Evolutionary conservation across 2,888 invertebrate species (phyloP).

Genomic region (Mactromeris polynyma): DNA sequence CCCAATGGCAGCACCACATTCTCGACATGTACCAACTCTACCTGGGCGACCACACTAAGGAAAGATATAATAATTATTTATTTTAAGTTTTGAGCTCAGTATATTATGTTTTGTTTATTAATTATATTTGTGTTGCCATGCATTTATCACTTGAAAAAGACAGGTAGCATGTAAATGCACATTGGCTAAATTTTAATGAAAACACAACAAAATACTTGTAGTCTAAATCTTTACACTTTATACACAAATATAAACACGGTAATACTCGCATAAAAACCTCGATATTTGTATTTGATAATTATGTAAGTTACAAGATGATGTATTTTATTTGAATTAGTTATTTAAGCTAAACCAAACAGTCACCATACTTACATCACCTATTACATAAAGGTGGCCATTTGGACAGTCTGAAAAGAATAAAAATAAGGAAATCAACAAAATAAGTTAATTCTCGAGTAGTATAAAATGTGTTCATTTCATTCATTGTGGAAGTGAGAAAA

Average conservation of each 20-base stretch:
- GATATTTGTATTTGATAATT: no score
- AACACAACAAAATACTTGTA: no score
- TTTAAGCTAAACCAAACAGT: not conserved
- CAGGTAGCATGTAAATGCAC: no score
- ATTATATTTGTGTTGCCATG: conserved; percentile 5
- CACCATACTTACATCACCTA: conserved; percentile 79
- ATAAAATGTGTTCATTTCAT: no score
- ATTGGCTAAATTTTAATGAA: no score
- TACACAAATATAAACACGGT: no score
- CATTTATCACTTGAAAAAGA: conserved; percentile 21
- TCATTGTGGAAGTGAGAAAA: no score
- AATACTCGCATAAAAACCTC: no score
- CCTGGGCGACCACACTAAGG: conserved; percentile 78
- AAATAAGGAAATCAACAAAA: not conserved
- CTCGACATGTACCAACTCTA: conserved; percentile 70
- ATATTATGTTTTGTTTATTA: no score
- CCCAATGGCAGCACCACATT: conserved; percentile 77
- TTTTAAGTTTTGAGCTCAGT: no score
- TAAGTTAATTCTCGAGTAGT: not conserved
- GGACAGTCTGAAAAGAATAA: conserved; percentile 80
- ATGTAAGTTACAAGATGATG: not conserved
- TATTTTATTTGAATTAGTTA: not conserved
- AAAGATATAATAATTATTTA: not conserved
- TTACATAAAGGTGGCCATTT: conserved; percentile 84
- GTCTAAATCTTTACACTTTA: no score